Conservation (phyloP, 2,113 vertebrate genomes). For the Desmodus rotundus region DNA sequence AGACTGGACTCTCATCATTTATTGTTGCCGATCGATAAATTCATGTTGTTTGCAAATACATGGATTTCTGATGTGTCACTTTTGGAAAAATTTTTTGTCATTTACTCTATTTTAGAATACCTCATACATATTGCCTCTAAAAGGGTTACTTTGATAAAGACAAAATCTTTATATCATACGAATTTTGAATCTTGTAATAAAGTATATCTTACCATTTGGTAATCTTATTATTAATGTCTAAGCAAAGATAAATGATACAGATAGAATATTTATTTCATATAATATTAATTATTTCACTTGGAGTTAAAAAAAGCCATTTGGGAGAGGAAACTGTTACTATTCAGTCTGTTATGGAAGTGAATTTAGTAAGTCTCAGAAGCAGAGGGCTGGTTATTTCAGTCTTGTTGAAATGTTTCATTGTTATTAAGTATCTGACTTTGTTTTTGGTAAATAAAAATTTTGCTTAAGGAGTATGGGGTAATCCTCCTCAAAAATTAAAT, state of each 20-base stretch:
- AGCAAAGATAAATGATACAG: neutral
- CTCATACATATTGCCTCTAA: neutral
- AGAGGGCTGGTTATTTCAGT: slow-evolving; percentile 9
- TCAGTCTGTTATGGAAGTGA: neutral
- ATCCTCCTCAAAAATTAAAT: slow-evolving; percentile 19
- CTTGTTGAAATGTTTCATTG: neutral
- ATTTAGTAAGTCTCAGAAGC: neutral
- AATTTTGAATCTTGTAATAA: slow-evolving; percentile 16
- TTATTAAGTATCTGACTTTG: neutral
- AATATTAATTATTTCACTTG: neutral
- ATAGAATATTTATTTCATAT: neutral
- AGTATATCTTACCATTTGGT: neutral
- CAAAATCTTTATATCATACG: neutral
- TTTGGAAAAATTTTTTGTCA: neutral
- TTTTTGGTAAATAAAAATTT: slow-evolving; percentile 25
- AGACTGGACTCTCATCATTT: neutral
- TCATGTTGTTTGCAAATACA: neutral
- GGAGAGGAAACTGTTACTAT: neutral
- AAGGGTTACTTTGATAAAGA: neutral
- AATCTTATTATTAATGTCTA: neutral
- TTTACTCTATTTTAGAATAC: slow-evolving; percentile 15
- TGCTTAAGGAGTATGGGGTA: neutral
- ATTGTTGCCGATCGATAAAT: neutral
- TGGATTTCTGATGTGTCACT: neutral
- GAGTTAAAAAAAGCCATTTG: neutral